phyloP scores from a whole-genome alignment of 1,140 invertebrate genomes.

The Drosophila murphyi region DNA sequence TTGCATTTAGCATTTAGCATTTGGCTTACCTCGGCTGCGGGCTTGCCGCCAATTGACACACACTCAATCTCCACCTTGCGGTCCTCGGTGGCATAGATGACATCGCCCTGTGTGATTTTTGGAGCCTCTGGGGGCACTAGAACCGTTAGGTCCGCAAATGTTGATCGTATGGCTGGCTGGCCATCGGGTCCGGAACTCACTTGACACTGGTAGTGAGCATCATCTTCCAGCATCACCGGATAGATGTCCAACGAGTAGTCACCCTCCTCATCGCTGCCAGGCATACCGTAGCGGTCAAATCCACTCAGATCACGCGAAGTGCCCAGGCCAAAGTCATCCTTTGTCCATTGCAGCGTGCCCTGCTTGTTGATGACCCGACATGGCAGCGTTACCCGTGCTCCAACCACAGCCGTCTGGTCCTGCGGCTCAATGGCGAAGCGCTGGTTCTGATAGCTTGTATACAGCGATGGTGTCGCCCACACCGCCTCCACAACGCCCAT shows the following conservation, averaged over 20 bases:
- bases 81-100: constrained; percentile 90
- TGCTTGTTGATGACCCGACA: constrained; percentile 90
- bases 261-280: constrained; percentile 92
- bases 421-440: constrained; percentile 93
- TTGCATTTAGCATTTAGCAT: neutral
- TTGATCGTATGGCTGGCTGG: constrained; percentile 88
- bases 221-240: constrained; percentile 91
- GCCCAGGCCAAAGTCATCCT: constrained; percentile 93
- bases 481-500: constrained; percentile 1
- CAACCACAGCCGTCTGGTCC: constrained; percentile 90
- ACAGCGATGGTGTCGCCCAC: constrained; percentile 43
- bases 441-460: constrained; percentile 85
- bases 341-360: constrained; percentile 93
- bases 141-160: constrained; percentile 89
- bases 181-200: constrained; percentile 89
- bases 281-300: constrained; percentile 93
- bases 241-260: constrained; percentile 90
- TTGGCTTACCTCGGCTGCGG: constrained; percentile 89
- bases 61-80: constrained; percentile 91
- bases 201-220: constrained; percentile 91
- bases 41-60: constrained; percentile 90
- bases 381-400: constrained; percentile 89
- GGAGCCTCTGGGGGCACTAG: constrained; percentile 91
- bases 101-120: constrained; percentile 89
- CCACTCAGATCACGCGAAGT: constrained; percentile 90